A percentile compares a stretch with the other conserved stretches of the same genome.
phyloP scores from a whole-genome alignment of 2,113 vertebrate genomes.

The Brevimyrus niger region DNA sequence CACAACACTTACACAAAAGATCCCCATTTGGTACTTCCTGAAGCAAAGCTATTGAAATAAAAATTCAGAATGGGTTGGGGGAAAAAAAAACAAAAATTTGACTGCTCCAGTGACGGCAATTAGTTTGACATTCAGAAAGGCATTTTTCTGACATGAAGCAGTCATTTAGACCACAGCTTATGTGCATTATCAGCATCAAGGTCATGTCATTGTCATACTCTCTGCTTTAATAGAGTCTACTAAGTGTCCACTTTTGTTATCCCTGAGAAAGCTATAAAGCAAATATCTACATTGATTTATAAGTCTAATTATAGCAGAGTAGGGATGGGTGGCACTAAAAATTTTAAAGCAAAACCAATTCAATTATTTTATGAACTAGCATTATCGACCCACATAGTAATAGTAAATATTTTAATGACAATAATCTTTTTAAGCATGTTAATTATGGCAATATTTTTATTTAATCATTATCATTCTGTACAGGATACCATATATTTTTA shows the following conservation, averaged over 20 bases:
- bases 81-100: slow-evolving; percentile 53
- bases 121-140: slow-evolving; percentile 59
- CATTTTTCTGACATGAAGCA: slow-evolving; percentile 53
- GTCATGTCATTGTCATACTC: slow-evolving; percentile 53
- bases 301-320: background rate
- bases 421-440: background rate
- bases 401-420: background rate
- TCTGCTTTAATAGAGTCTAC: slow-evolving; percentile 45
- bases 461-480: background rate
- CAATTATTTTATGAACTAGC: background rate
- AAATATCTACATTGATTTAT: background rate
- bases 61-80: slow-evolving; percentile 53
- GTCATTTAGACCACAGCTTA: slow-evolving; percentile 50
- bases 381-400: background rate
- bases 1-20: slow-evolving; percentile 51
- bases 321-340: background rate
- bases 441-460: background rate
- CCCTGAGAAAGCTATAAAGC: background rate
- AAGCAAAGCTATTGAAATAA: slow-evolving; percentile 51
- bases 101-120: slow-evolving; percentile 64
- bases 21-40: slow-evolving; percentile 38
- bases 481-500: background rate
- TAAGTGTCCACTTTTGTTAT: slow-evolving; percentile 19
- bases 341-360: background rate
- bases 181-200: slow-evolving; percentile 50